Evolutionary conservation across 2,888 invertebrate species (phyloP).

Genomic region (Metellina segmentata): DNA sequence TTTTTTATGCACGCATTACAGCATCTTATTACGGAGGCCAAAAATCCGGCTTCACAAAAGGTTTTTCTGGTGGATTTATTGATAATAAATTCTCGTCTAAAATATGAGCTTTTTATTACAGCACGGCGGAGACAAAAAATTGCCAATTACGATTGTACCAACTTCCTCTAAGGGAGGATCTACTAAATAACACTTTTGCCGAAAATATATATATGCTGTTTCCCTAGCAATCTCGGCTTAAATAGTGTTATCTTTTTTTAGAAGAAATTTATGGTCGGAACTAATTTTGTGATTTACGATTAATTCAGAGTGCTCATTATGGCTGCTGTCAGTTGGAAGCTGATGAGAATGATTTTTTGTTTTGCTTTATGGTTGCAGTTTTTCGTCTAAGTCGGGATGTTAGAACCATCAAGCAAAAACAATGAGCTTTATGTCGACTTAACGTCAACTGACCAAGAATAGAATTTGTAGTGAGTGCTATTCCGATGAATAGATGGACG

Average conservation of each 20-base stretch:
- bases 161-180: constrained; percentile 70
- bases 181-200: constrained; percentile 73
- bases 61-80: constrained; percentile 64
- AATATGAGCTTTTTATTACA: constrained; percentile 70
- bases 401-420: neutral
- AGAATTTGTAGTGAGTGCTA: neutral
- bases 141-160: constrained; percentile 74
- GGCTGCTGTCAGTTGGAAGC: neutral
- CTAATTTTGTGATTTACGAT: constrained; percentile 58
- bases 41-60: constrained; percentile 75
- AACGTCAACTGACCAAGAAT: neutral
- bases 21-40: constrained; percentile 65
- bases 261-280: constrained; percentile 41
- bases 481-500: too few relatives aligned
- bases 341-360: constrained; percentile 13
- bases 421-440: neutral
- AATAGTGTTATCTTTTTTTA: constrained; percentile 10
- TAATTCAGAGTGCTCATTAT: constrained; percentile 31
- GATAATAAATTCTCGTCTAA: constrained; percentile 74
- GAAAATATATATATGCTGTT: constrained; percentile 44
- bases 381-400: neutral
- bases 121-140: constrained; percentile 56
- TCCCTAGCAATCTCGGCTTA: constrained; percentile 40
- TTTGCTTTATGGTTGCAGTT: constrained; percentile 2
- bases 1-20: constrained; percentile 37